Percentiles rank a stretch among this genome's conserved stretches.
Conservation (phyloP, 2,113 vertebrate species). For the Syngnathus floridae region DNA sequence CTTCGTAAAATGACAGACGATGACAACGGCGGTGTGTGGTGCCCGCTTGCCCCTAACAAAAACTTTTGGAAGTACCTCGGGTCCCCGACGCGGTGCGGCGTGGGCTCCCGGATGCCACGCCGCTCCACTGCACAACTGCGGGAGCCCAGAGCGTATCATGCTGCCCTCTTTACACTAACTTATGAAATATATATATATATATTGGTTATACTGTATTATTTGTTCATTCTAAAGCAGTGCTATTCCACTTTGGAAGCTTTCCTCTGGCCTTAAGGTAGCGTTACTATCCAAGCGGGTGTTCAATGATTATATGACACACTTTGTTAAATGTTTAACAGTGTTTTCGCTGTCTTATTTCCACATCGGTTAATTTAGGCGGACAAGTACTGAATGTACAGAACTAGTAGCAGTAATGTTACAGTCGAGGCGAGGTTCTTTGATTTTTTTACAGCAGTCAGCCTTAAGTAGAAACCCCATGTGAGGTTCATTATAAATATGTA, state of each 20-base stretch:
- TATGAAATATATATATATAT: conserved; percentile 17
- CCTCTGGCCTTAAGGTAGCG: conserved; percentile 56
- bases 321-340: background rate
- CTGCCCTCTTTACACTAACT: conserved; percentile 30
- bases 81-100: conserved; percentile 42
- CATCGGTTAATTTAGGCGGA: background rate
- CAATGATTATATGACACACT: background rate
- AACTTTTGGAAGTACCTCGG: conserved; percentile 36
- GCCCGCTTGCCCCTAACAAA: conserved; percentile 18
- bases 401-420: background rate
- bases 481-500: conserved; percentile 46
- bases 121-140: conserved; percentile 41
- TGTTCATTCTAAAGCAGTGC: conserved; percentile 16
- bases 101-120: conserved; percentile 23
- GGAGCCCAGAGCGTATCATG: conserved; percentile 33
- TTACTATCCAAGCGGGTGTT: conserved; percentile 17
- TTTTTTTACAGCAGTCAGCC: conserved; percentile 42
- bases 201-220: conserved; percentile 30
- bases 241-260: conserved; percentile 24
- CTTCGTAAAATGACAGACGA: conserved; percentile 68
- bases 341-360: background rate
- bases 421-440: background rate
- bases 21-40: conserved; percentile 1
- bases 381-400: background rate
- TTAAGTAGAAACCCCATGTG: conserved; percentile 40